phyloP scores from a whole-genome alignment of 2,888 invertebrate species.

The Rhagonycha lutea region DNA sequence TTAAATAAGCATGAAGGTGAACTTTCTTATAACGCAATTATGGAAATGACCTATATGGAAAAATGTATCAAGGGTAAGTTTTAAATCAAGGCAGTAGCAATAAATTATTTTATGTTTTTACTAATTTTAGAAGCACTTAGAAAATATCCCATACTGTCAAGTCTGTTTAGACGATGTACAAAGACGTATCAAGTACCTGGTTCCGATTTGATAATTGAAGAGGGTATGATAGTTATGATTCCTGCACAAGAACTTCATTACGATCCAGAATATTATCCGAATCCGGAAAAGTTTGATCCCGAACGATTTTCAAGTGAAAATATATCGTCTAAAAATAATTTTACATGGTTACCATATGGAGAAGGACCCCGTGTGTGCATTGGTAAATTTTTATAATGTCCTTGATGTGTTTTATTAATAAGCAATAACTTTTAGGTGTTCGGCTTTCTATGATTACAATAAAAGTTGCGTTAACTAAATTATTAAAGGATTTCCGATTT shows the following conservation, averaged over 20 bases:
- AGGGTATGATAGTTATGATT: background rate
- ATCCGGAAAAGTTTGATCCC: background rate
- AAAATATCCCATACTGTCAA: too few species aligned
- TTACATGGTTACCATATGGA: background rate
- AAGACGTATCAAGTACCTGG: too few species aligned
- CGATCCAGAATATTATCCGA: background rate
- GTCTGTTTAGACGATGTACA: too few species aligned
- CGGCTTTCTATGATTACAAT: background rate
- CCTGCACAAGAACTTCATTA: background rate
- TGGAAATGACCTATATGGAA: constrained; percentile 45
- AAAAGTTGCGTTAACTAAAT: background rate
- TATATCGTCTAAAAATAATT: background rate
- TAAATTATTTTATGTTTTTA: background rate
- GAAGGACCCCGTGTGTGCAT: background rate
- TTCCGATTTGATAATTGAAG: background rate
- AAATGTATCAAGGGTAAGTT: background rate
- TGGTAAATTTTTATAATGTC: background rate
- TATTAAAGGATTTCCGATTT: background rate
- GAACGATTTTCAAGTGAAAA: background rate
- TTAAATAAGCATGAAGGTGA: constrained; percentile 43
- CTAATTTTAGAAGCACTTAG: background rate
- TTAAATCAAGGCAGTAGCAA: background rate
- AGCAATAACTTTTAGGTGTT: background rate
- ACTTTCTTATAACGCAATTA: constrained; percentile 52
- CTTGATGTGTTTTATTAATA: background rate